A percentile compares a stretch with the other conserved stretches of the same genome.
Conservation (phyloP, 2,797 vertebrate genomes). For the Scolopax rusticola region DNA sequence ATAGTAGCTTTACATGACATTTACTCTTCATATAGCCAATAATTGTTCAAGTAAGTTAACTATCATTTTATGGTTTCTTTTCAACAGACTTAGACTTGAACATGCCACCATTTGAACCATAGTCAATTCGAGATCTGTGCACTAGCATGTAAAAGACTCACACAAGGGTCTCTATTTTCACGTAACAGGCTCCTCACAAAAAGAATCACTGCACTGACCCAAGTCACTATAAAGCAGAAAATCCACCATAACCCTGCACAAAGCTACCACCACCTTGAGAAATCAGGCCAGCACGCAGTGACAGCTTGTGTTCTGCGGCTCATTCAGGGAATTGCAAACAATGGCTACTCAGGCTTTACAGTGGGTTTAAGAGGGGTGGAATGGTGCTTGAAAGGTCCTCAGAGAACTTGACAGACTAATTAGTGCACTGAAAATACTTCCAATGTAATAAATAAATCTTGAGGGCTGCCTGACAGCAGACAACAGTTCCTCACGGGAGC, state of each 20-base stretch:
- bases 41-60: not conserved
- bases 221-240: not conserved
- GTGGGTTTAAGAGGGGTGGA: not conserved
- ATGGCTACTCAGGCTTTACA: not conserved
- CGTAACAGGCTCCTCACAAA: not conserved
- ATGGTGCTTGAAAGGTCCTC: not conserved
- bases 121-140: not conserved
- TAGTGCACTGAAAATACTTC: not conserved
- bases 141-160: fast-evolving
- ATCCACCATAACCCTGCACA: not conserved
- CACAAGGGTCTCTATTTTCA: not conserved
- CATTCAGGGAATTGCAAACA: not conserved
- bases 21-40: not conserved
- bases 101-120: not conserved
- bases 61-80: not conserved
- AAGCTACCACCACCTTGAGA: not conserved
- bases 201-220: not conserved
- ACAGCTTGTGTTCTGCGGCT: not conserved
- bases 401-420: not conserved
- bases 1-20: not conserved
- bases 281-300: not conserved
- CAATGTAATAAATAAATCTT: not conserved
- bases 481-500: not conserved
- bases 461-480: not conserved
- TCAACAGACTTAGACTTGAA: not conserved